Evolutionary conservation across 2,797 vertebrate genomes (phyloP).

Genomic region (Pseudotriccus pelzelni): DNA sequence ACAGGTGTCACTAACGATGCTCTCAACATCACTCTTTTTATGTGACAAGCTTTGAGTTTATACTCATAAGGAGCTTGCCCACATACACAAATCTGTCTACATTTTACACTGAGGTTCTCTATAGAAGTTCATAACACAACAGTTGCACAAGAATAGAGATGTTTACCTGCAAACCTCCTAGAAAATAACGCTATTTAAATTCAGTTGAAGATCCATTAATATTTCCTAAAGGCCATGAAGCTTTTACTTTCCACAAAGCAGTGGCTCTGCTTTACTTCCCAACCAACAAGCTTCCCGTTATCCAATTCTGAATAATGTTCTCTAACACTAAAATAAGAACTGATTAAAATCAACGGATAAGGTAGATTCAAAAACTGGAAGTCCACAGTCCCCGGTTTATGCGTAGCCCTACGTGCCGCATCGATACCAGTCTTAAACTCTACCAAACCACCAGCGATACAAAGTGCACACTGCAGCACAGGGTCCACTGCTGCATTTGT

Average conservation of each 20-base stretch:
- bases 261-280: neutral
- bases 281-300: neutral
- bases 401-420: neutral
- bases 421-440: neutral
- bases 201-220: neutral
- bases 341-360: neutral
- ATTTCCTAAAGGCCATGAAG: neutral
- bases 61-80: neutral
- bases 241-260: neutral
- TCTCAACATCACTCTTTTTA: neutral
- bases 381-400: neutral
- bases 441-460: neutral
- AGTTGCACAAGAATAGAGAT: neutral
- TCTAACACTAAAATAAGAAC: neutral
- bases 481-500: neutral
- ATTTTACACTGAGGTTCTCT: neutral
- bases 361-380: neutral
- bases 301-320: neutral
- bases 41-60: neutral
- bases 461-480: neutral
- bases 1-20: neutral
- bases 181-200: neutral
- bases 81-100: neutral
- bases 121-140: neutral
- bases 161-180: neutral